Evolutionary conservation across 2,888 invertebrate genomes (phyloP), one percentile per base, ranked within the genome.

Genomic region (Hyposoter didymator): DNA sequence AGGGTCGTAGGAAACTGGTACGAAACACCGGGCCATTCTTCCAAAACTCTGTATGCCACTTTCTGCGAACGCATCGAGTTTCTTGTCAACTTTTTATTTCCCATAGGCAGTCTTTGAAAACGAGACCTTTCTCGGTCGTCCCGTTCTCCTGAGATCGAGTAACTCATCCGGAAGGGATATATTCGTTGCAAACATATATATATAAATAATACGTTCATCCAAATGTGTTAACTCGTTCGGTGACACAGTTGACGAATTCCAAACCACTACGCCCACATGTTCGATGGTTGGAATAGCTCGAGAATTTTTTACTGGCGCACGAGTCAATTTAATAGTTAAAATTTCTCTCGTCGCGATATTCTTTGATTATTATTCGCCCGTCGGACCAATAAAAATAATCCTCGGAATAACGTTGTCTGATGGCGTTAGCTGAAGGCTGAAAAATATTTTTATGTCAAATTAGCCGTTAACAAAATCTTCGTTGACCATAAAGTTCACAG

Each of bases 71-170:
- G 43, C 72, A 73, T 66, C 72, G 35, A 80, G 72, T 79, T 79
- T 84, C 74, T 75, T 79, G 75, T 75, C 66, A 83, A 83, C 78
- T 79, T 79, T 74, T 64, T 79, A 72, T 83, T 83, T 78, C 67
- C 78, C 45, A 52, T 72, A 52, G 75, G 55, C 55, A 22, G 28
- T 64, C 72, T 75, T 52, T 80, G 66, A 76, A 78, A 84, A 80
- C 66, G 84, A 72, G 45, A 55, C 55, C 78, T 28, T 62, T 74
- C 22, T 78, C 22, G 64, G 39, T 69, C 73, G 59, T 59, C 74
- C 49, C 67, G 47, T 80, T 72, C 64, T 28, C 75, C 45, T 22
- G 67, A 52, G 75, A 70, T 80, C 39, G 47, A 55, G 14, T 79
- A 64, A 73, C 75, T 79, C 69, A 75, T 75, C 70, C 75, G 39